A percentile compares a stretch with the other conserved stretches of the same genome.
phyloP scores from a whole-genome alignment of 2,888 invertebrate genomes.

The Caenorhabditis sinica region DNA sequence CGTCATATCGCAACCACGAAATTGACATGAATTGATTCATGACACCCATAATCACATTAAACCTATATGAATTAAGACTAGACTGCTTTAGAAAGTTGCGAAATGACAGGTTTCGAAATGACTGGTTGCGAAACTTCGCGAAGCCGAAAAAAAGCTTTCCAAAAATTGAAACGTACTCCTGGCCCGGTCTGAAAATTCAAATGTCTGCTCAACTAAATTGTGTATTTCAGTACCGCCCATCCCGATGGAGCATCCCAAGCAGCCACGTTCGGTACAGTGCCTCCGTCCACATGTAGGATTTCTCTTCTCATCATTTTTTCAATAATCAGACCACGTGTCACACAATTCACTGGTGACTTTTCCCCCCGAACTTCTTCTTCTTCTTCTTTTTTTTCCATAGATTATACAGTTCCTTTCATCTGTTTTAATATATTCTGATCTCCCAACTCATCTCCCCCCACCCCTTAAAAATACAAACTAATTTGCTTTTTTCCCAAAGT shows the following conservation, averaged over 20 bases:
- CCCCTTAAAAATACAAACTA: not conserved
- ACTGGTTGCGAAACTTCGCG: too few species aligned
- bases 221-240: conserved; percentile 83
- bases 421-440: conserved; percentile 2
- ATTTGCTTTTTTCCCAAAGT: not conserved
- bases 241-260: conserved; percentile 82
- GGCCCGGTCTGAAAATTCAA: not conserved
- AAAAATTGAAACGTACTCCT: not conserved
- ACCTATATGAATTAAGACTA: too few species aligned
- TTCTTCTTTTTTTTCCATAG: not conserved
- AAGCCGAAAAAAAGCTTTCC: too few species aligned
- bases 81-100: too few species aligned
- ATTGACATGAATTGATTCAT: too few species aligned
- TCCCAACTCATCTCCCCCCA: not conserved
- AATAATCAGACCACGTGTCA: conserved; percentile 26
- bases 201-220: not conserved
- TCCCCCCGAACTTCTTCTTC: conserved; percentile 9
- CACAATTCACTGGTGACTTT: conserved; percentile 36
- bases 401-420: not conserved
- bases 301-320: too few species aligned
- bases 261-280: conserved; percentile 83
- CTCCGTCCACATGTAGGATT: conserved; percentile 78
- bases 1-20: too few species aligned
- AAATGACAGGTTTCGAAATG: too few species aligned
- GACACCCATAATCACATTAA: too few species aligned